Evolutionary conservation across 1,140 invertebrate genomes (phyloP).

Genomic region (Mactra quadrangularis): DNA sequence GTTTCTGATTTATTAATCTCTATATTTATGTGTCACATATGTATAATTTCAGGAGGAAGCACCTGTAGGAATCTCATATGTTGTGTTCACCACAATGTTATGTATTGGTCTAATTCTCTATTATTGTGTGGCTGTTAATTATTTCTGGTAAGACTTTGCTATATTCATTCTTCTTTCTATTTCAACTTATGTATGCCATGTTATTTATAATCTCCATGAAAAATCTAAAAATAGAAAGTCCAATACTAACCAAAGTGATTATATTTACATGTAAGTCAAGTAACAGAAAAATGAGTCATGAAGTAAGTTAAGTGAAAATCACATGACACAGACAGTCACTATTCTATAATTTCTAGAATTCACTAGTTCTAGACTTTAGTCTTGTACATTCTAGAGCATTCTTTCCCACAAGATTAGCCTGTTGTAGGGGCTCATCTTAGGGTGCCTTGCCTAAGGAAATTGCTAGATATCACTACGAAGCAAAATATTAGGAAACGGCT

Average conservation of each 20-base stretch:
- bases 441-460: too few species aligned
- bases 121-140: constrained; percentile 77
- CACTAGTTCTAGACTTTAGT: too few species aligned
- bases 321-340: neutral
- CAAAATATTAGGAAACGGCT: too few species aligned
- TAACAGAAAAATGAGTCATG: neutral
- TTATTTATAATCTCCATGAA: neutral
- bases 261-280: neutral
- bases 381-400: too few species aligned
- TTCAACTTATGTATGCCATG: neutral
- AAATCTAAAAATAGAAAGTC: neutral
- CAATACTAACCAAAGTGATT: neutral
- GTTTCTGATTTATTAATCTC: too few species aligned
- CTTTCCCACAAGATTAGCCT: too few species aligned
- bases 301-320: neutral
- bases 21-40: too few species aligned
- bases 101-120: constrained; percentile 73
- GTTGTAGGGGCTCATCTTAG: neutral
- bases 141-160: constrained; percentile 77
- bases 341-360: neutral
- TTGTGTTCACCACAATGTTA: constrained; percentile 71
- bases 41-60: constrained; percentile 64
- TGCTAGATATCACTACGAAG: too few species aligned
- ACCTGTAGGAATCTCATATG: constrained; percentile 68
- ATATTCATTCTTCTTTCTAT: neutral